A percentile compares a stretch with the other conserved stretches of the same genome.
Conservation (phyloP, 2,888 invertebrate genomes). For the Empis livida region DNA sequence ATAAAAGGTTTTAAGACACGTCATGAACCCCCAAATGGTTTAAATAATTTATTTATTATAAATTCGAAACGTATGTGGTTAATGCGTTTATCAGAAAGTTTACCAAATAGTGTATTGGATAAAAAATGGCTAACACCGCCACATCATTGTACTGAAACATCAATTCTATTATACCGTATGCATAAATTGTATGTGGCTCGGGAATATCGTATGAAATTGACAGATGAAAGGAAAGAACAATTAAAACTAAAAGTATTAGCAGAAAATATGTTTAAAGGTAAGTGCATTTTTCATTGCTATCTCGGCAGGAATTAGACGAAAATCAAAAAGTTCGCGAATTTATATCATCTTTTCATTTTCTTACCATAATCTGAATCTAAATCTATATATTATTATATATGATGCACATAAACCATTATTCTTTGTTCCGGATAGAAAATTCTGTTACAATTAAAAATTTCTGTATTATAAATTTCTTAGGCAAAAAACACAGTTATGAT, state of each 20-base stretch:
- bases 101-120: slow-evolving; percentile 61
- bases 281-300: too few species aligned
- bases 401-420: too few species aligned
- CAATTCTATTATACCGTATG: slow-evolving; percentile 49
- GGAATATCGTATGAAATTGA: slow-evolving; percentile 56
- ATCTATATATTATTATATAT: too few species aligned
- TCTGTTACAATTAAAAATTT: too few species aligned
- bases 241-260: slow-evolving; percentile 78
- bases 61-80: slow-evolving; percentile 74
- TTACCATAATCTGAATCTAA: too few species aligned
- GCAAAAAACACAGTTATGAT: slow-evolving; percentile 69
- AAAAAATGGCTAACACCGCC: slow-evolving; percentile 69
- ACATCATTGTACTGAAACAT: slow-evolving; percentile 57
- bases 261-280: slow-evolving; percentile 69
- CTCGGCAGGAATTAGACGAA: too few species aligned
- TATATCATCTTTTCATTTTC: too few species aligned
- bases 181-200: slow-evolving; percentile 61
- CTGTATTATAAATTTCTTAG: too few species aligned
- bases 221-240: slow-evolving; percentile 57
- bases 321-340: too few species aligned
- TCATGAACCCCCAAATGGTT: slow-evolving; percentile 62
- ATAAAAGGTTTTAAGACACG: slow-evolving; percentile 77
- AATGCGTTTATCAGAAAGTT: slow-evolving; percentile 48
- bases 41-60: slow-evolving; percentile 65
- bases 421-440: too few species aligned